Evolutionary conservation across 2,797 vertebrate species (phyloP), one percentile per base, ranked within the genome.

Genomic region (Oryzias sinensis): DNA sequence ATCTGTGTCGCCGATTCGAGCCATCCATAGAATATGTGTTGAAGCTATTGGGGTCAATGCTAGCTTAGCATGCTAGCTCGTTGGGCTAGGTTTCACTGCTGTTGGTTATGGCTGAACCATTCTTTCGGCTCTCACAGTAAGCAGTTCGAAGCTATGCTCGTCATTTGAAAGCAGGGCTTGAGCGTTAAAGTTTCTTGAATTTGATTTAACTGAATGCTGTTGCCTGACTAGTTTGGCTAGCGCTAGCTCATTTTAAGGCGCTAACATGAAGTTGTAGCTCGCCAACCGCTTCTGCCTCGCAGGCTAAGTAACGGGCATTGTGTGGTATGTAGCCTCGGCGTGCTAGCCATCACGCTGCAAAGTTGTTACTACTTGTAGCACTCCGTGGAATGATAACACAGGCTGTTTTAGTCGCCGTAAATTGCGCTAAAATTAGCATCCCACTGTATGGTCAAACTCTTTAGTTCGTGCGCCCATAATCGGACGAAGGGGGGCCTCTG

Each of bases 271-370:
- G 56, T 3, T 46, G 37, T 52, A 65, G 59, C 20, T 37, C 2
- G 40, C 40, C 55, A 22, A 3, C 18, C 60, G 3, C 62, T 50
- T 72, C 66, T 62, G 59, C 48, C 40, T n/a, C 22, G 53, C 54
- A 27, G 52, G 50, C 62, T 53, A 37, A 18, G 18, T 18, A 18
- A 64, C 51, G 56, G 76, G 68, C 79, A 78, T 86, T 87, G 83
- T 87, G 82, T 65, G 71, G 65, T 58, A 62, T 80, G 75, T 81
- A 78, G 72, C 73, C 41, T 22, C 17, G 70, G 59, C 54, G 46
- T 74, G 78, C 75, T 87, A 78, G 78, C 70, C 42, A 41, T 51
- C 57, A 55, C 49, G 24, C 56, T 40, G 60, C 18, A 57, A 68
- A 76, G 81, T 72, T 72, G 49, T 16, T 43, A 17, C 24, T 52